Conservation (phyloP, 2,113 vertebrate genomes). For the Anas platyrhynchos region DNA sequence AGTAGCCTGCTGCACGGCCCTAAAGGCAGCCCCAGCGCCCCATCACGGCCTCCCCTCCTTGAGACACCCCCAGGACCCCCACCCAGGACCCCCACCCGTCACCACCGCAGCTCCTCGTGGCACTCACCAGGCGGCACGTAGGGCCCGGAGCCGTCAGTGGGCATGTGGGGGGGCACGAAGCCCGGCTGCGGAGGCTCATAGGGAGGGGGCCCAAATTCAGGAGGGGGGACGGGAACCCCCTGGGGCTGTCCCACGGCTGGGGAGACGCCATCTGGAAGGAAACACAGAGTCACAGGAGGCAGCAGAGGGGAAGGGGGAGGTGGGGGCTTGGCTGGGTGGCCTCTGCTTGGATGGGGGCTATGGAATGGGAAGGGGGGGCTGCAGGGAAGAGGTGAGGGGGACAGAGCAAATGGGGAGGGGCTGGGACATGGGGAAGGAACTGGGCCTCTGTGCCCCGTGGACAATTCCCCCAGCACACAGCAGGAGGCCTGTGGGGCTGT, state of each 20-base stretch:
- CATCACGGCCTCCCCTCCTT: no score
- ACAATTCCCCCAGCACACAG: not conserved
- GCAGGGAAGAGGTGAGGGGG: not conserved
- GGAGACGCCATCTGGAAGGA: constrained; percentile 68
- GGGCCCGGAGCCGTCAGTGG: constrained; percentile 82
- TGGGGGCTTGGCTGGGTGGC: not conserved
- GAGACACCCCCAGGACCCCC: no score
- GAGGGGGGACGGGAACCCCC: constrained; percentile 84
- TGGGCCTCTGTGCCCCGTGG: not conserved
- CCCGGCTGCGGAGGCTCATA: constrained; percentile 88
- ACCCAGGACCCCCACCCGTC: no score
- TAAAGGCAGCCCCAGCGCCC: not conserved
- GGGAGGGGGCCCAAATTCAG: constrained; percentile 91
- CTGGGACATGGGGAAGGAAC: not conserved
- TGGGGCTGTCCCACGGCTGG: constrained; percentile 81
- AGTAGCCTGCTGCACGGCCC: not conserved
- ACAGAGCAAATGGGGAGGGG: not conserved
- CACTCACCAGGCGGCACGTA: constrained; percentile 81
- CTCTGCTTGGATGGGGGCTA: not conserved
- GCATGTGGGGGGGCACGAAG: constrained; percentile 87
- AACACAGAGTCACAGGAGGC: not conserved
- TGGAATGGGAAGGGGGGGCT: rapidly evolving
- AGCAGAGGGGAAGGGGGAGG: not conserved
- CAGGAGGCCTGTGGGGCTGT: no score
- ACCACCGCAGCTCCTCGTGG: rapidly evolving